Evolutionary conservation across 2,113 vertebrate genomes (phyloP).

Genomic region (Myodes glareolus): DNA sequence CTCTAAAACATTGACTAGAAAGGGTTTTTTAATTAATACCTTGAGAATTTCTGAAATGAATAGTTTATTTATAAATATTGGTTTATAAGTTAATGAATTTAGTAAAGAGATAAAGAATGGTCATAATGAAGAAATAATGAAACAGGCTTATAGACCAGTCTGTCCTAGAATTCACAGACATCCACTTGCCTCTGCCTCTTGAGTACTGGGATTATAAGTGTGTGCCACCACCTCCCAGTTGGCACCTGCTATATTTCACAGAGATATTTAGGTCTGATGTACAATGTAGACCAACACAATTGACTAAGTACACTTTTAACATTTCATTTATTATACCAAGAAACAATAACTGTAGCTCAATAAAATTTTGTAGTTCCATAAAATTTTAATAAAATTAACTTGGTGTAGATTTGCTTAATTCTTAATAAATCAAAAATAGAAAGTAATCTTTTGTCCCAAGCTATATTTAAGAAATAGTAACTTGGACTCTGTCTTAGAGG

Average conservation of each 20-base stretch:
- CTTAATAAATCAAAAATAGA: constrained; percentile 62
- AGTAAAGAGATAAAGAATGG: neutral
- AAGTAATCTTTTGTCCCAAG: neutral
- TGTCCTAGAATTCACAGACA: too few relatives aligned
- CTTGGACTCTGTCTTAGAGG: neutral
- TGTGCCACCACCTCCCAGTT: neutral
- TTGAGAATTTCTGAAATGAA: constrained; percentile 3
- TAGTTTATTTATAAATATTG: neutral
- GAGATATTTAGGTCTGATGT: constrained; percentile 78
- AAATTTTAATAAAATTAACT: constrained; percentile 62
- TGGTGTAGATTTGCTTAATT: constrained; percentile 71
- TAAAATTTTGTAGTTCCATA: constrained; percentile 41
- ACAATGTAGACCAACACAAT: constrained; percentile 81
- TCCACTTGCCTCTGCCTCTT: too few relatives aligned
- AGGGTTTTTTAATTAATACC: neutral
- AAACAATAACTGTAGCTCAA: constrained; percentile 74
- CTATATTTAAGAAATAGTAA: neutral
- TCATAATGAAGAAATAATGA: neutral
- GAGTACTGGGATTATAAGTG: too few relatives aligned
- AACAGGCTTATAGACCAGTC: too few relatives aligned
- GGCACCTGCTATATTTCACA: constrained; percentile 79
- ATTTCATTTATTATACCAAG: constrained; percentile 78
- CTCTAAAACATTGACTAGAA: constrained; percentile 1
- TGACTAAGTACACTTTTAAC: constrained; percentile 81
- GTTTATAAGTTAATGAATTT: constrained; percentile 3